These are phyloP conservation scores for Tachina fera DNA, from an alignment of 2,888 invertebrate genomes.

Conservation along the genomic window DNA sequence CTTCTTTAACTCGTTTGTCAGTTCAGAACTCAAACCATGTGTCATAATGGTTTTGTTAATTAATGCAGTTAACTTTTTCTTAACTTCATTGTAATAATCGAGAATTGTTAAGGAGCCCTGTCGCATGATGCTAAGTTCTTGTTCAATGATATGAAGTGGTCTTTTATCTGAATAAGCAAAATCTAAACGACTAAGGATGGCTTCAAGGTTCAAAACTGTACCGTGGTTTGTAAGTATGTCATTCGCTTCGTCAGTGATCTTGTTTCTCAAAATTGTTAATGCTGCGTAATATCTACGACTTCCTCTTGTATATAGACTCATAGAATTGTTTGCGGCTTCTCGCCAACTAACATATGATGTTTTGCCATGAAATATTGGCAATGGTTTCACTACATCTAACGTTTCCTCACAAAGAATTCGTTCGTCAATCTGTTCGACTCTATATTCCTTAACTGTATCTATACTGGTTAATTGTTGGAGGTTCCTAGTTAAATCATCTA, in stretches of 20 bases:
- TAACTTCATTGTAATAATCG: slow-evolving; percentile 24
- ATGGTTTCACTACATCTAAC: slow-evolving; percentile 8
- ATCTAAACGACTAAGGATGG: no score
- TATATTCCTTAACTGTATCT: neutral
- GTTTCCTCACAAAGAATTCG: neutral
- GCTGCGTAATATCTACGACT: neutral
- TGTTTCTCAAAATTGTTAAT: neutral
- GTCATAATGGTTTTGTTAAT: slow-evolving; percentile 56
- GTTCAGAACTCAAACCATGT: slow-evolving; percentile 23
- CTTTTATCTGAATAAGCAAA: slow-evolving; percentile 49
- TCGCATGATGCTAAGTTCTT: neutral
- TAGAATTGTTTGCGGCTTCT: slow-evolving; percentile 21
- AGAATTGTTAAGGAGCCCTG: slow-evolving; percentile 25
- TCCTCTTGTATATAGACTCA: neutral
- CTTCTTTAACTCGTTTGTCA: slow-evolving; percentile 55
- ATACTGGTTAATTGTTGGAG: neutral
- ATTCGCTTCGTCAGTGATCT: slow-evolving; percentile 22
- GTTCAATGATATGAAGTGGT: slow-evolving; percentile 59
- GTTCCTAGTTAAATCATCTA: neutral
- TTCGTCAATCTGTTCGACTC: neutral
- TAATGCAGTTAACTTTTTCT: slow-evolving; percentile 32
- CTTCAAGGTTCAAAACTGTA: no score
- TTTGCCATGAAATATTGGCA: slow-evolving; percentile 4
- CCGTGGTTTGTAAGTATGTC: no score
- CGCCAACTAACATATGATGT: neutral